These are phyloP conservation scores for Cephonodes hylas DNA, from an alignment of 2,888 invertebrate genomes.

Conservation along the genomic window DNA sequence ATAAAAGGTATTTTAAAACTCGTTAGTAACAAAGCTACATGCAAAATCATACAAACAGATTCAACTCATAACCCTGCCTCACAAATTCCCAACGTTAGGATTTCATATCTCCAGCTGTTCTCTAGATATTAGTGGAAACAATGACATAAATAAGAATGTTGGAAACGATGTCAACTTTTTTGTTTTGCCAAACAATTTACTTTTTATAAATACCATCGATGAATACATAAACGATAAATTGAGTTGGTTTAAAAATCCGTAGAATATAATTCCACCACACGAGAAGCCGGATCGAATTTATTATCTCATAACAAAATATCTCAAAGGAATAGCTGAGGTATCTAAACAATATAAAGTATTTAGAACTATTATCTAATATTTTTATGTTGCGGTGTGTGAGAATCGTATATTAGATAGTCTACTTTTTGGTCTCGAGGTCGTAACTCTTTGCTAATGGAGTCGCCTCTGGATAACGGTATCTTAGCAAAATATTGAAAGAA, in stretches of 20 bases:
- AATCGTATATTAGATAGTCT: conserved; percentile 27
- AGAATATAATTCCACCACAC: neutral
- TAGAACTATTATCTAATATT: conserved; percentile 43
- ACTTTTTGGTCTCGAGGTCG: conserved; percentile 12
- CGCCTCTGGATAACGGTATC: neutral
- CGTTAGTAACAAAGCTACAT: neutral
- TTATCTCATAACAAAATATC: neutral
- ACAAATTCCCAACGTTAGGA: neutral
- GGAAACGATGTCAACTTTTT: neutral
- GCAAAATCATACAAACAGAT: neutral
- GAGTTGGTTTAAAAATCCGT: neutral
- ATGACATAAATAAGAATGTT: conserved; percentile 11
- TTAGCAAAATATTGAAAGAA: too few relatives aligned
- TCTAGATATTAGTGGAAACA: conserved; percentile 16
- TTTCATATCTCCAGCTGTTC: neutral
- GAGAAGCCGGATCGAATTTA: neutral
- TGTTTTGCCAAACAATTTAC: neutral
- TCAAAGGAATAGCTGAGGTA: neutral
- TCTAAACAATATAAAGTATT: conserved; percentile 28
- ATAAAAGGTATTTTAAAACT: too few relatives aligned
- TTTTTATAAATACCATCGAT: conserved; percentile 1
- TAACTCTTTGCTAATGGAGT: neutral
- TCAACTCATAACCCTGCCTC: neutral
- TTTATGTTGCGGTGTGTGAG: conserved; percentile 35
- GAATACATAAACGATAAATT: neutral